Percentiles rank a stretch among this genome's conserved stretches.
These are phyloP conservation scores for Aspiorhynchus laticeps DNA, from an alignment of 2,113 vertebrate species.

Conservation along the genomic window DNA sequence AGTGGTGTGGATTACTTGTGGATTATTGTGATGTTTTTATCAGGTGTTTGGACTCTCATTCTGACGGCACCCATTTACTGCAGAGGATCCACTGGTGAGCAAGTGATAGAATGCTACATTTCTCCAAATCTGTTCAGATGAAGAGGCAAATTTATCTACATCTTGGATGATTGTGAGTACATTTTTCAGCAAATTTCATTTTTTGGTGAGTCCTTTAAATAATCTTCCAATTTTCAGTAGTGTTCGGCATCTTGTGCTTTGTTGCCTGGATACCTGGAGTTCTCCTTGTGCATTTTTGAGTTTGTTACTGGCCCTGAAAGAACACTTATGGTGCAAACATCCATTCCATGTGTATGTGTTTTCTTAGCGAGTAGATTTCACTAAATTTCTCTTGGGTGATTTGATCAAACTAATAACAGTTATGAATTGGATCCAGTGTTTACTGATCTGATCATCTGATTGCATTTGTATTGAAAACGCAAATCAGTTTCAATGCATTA, in stretches of 20 bases:
- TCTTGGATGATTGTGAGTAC: neutral
- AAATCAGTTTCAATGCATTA: neutral
- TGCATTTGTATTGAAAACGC: neutral
- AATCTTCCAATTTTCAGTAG: neutral
- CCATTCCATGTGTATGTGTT: neutral
- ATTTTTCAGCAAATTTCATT: neutral
- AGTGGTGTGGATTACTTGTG: no score
- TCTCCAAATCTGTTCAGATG: no score
- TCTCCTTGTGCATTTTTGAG: neutral
- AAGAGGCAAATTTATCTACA: neutral
- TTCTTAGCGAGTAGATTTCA: no score
- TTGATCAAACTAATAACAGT: neutral
- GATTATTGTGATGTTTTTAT: no score
- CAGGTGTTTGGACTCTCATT: no score
- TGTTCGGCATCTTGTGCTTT: neutral
- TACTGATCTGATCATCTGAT: neutral
- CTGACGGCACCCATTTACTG: no score
- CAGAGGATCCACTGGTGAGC: no score
- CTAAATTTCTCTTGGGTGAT: neutral
- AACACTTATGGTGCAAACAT: neutral
- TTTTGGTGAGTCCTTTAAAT: neutral
- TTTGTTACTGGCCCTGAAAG: neutral
- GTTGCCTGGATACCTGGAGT: neutral
- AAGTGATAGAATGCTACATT: no score
- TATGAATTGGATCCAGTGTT: neutral